Percentiles rank a stretch among this genome's conserved stretches.
phyloP scores from a whole-genome alignment of 2,797 vertebrate species.

The Falco peregrinus region DNA sequence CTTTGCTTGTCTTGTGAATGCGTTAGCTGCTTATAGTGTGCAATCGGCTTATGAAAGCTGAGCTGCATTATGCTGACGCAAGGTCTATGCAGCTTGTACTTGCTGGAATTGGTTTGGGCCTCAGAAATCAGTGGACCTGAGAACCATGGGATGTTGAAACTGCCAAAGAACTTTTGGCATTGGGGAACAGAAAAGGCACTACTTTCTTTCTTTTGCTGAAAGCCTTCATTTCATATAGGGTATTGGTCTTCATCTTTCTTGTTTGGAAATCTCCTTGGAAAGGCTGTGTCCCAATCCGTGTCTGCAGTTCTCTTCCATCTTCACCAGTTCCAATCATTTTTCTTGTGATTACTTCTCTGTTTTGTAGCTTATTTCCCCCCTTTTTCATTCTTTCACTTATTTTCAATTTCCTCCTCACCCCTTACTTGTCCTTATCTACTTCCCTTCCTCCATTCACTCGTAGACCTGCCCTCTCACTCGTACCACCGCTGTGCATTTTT shows the following conservation, averaged over 20 bases:
- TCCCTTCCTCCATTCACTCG: neutral
- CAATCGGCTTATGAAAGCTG: constrained; percentile 53
- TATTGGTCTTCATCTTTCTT: neutral
- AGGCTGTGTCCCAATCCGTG: neutral
- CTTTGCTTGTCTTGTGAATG: constrained; percentile 57
- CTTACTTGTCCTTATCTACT: neutral
- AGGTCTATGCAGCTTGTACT: neutral
- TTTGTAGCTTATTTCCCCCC: neutral
- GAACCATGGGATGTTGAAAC: neutral
- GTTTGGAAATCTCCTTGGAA: neutral
- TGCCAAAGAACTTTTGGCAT: neutral
- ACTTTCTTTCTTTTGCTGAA: neutral
- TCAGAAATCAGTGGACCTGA: neutral
- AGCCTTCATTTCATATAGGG: neutral
- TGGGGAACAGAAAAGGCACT: neutral
- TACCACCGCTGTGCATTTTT: neutral
- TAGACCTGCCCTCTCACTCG: neutral
- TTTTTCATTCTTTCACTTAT: neutral
- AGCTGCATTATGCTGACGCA: constrained; percentile 16
- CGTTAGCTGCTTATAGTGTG: constrained; percentile 39
- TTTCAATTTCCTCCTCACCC: neutral
- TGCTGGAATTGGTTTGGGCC: neutral
- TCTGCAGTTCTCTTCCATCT: neutral
- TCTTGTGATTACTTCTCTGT: neutral
- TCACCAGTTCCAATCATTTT: neutral